Evolutionary conservation across 2,888 invertebrate species (phyloP).

Genomic region (Antitype chi): DNA sequence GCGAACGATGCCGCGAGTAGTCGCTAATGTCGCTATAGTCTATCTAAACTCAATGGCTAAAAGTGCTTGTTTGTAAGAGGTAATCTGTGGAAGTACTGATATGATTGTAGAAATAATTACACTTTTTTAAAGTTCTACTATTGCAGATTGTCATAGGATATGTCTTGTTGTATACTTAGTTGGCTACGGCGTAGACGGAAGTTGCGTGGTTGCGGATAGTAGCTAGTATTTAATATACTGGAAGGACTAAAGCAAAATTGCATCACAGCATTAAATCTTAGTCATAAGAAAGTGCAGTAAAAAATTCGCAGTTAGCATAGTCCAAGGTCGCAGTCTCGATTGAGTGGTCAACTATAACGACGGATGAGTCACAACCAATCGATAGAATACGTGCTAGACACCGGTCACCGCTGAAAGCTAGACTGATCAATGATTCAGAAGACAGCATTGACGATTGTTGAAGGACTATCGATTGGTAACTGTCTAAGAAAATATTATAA

Average conservation of each 20-base stretch:
- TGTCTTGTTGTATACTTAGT: background rate
- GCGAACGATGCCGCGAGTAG: no score
- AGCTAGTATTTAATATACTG: no score
- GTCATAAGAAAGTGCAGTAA: constrained; percentile 23
- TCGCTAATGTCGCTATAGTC: no score
- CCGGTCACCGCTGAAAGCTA: constrained; percentile 38
- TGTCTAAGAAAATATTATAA: constrained; percentile 11
- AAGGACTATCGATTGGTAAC: constrained; percentile 42
- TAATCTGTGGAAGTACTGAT: background rate
- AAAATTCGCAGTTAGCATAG: constrained; percentile 16
- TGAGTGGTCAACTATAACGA: constrained; percentile 33
- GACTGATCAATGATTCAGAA: constrained; percentile 46
- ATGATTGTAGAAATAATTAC: background rate
- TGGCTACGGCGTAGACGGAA: background rate
- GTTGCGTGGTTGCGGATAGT: background rate
- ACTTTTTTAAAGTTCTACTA: no score
- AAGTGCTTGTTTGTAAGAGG: background rate
- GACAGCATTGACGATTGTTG: constrained; percentile 8
- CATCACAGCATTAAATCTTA: background rate
- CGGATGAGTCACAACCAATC: constrained; percentile 55
- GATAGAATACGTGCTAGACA: constrained; percentile 14
- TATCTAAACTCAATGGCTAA: no score
- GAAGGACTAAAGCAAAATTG: background rate
- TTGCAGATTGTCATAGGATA: background rate
- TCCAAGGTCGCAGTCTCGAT: constrained; percentile 43